Base-by-base conservation (phyloP, 2,113 vertebrate species). In the Podocnemis expansa region DNA sequence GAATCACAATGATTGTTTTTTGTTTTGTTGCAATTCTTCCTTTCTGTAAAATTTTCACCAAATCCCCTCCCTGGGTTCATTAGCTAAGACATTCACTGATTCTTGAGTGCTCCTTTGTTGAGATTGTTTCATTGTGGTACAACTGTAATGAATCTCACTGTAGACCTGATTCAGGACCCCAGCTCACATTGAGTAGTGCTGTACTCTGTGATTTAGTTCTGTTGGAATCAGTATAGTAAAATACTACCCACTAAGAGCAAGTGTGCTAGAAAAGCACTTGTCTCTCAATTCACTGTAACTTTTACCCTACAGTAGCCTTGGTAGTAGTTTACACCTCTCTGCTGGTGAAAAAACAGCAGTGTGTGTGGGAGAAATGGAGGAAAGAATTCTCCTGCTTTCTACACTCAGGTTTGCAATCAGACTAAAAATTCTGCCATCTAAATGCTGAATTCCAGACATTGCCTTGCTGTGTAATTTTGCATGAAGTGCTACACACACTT, bases 31-130 rank as follows among this genome's bases (percentile, higher is more conserved):
- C 67, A 91, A 75, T 89, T 96, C 82, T 84, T 88, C 55, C 60
- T 91, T 55, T 80, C 51, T 55, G 41, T 90, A 17, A 60, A 88
- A 52, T 22, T 31, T 34, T 82, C 5, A 0, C 27, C 0, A 1
- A 83, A 70, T 91, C 81, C 73, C 56, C 41, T 52, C 49, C 24
- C n/a, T 76, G 56, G 13, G 51, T 0, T 1, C 54, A 8, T 88
- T 87, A 73, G 38, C 56, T 85, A 85, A 2, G 54, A 78, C 21
- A 6, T 92, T 95, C 82, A 63, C 45, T 93, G 81, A 60, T 16
- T 88, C 89, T 96, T 93, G 93, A 95, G 95, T 95, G 95, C 94
- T 89, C 90, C 60, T 93, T 96, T 91, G 95, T 22, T 89, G 96
- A 94, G 21, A 73, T 85, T 29, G 93, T 51, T 55, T 86, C 45